These are phyloP conservation scores for Teinopalpus imperialis DNA, from an alignment of 2,888 invertebrate species.

Conservation along the genomic window DNA sequence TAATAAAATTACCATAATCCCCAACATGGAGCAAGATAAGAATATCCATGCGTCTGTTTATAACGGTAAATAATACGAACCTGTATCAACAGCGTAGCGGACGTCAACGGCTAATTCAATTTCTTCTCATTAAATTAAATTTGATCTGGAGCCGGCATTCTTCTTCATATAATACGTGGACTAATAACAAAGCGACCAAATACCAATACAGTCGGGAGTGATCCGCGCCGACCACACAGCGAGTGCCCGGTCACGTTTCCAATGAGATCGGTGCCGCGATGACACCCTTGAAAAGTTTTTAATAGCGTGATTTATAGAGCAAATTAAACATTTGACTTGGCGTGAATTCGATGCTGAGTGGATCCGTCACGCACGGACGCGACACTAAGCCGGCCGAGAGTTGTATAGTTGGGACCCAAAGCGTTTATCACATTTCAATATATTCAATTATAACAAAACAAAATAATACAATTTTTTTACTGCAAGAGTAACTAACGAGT, in stretches of 20 bases:
- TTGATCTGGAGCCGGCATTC: slow-evolving; percentile 51
- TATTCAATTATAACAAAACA: too few species aligned
- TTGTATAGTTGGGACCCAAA: slow-evolving; percentile 20
- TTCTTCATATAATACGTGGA: slow-evolving; percentile 52
- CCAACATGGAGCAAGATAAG: slow-evolving; percentile 4
- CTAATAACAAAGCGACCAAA: slow-evolving; percentile 52
- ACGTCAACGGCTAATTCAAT: slow-evolving; percentile 40
- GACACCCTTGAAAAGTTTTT: slow-evolving; percentile 81
- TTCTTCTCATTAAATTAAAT: slow-evolving; percentile 62
- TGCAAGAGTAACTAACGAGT: too few species aligned
- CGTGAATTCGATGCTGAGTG: slow-evolving; percentile 79
- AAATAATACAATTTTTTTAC: too few species aligned
- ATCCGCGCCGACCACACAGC: slow-evolving; percentile 64
- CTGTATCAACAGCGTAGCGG: background rate
- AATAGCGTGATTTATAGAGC: slow-evolving; percentile 81
- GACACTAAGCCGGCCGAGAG: slow-evolving; percentile 37
- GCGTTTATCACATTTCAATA: too few species aligned
- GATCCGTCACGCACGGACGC: slow-evolving; percentile 77
- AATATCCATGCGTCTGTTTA: background rate
- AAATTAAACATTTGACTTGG: slow-evolving; percentile 82
- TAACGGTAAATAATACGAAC: slow-evolving; percentile 5
- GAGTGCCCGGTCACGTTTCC: slow-evolving; percentile 69
- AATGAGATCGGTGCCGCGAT: slow-evolving; percentile 74
- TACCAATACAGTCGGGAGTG: slow-evolving; percentile 44
- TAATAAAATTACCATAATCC: slow-evolving; percentile 9